Base-by-base conservation (phyloP, 23 tunicate genomes). In the Ciona savignyi region DNA sequence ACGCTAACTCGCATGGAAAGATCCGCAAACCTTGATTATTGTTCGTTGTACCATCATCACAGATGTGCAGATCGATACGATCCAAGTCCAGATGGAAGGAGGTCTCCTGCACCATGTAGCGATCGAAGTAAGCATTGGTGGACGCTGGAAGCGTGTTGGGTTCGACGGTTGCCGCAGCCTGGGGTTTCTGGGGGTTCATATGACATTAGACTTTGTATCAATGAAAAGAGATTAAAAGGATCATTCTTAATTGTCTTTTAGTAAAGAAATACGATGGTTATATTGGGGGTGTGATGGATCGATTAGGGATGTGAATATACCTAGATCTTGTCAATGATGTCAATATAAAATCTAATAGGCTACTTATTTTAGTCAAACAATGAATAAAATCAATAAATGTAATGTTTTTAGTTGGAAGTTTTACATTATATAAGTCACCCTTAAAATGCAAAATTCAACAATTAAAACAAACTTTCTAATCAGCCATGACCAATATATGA, bases 21-120 rank as follows among this genome's bases (percentile, higher is more conserved):
- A n/a, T n/a, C 20, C 61, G 20, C 15, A 49, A n/a, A 74, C 85
- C 78, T 90, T 90, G 85, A 30, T 33, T 24, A 27, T 77, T 77
- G 2, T 66, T 30, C 4, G 35, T 68, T 1, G 91, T 66, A 4
- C 83, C 83, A 67, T 85, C 91, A 70, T 94, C 99, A 70, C 95
- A 87, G 63, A 94, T 94, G 30, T 84, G 92, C 64, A 94, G 35
- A 67, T 94, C 92, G 9, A 94, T 74, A 51, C 82, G 60, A 35
- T 88, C 89, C 26, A 94, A 30, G 32, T 83, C 88, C 26, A 92
- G 65, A 74, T 87, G 99, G n/a, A 76, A 74, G 30, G 99, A 88
- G 19, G 90, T 68, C 70, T 94, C 95, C 0, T 76, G 68, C 0
- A 94, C 74, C 23, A 71, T 28, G 61, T 86, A 79, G 4, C 72